Evolutionary conservation across 35 echinoderm and acorn worm species (phyloP).

Genomic region (Chiridota heheva): DNA sequence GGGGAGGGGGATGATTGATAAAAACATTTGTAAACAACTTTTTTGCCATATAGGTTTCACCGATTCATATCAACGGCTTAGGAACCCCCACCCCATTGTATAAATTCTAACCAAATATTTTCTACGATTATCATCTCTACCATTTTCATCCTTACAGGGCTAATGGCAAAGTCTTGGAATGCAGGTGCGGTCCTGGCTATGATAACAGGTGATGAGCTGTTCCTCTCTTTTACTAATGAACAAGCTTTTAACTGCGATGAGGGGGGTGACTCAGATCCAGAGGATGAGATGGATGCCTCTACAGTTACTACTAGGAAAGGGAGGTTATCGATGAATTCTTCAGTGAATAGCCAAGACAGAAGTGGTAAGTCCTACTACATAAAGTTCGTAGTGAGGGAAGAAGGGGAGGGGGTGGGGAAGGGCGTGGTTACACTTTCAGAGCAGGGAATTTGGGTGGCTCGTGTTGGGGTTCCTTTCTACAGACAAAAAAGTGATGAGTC

Average conservation of each 20-base stretch:
- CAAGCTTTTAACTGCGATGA: background rate
- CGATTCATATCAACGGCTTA: too few species aligned
- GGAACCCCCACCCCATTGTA: too few species aligned
- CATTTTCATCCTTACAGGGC: background rate
- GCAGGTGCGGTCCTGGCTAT: background rate
- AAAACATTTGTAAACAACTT: too few species aligned
- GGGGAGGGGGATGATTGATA: too few species aligned
- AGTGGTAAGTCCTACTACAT: background rate
- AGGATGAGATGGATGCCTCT: slow-evolving; percentile 2
- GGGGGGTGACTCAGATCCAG: background rate
- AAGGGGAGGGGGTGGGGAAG: too few species aligned
- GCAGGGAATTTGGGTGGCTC: background rate
- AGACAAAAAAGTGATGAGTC: too few species aligned
- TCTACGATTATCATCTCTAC: too few species aligned
- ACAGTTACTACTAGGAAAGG: background rate
- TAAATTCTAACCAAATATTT: too few species aligned
- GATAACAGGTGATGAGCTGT: background rate
- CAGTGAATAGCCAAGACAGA: too few species aligned
- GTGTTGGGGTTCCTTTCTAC: background rate
- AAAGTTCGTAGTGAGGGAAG: background rate
- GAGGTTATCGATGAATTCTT: background rate
- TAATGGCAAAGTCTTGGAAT: background rate
- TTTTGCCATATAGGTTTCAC: too few species aligned
- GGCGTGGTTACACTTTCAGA: background rate
- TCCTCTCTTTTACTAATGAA: background rate